phyloP scores from a whole-genome alignment of 1,140 invertebrate species.

The Lerema accius region DNA sequence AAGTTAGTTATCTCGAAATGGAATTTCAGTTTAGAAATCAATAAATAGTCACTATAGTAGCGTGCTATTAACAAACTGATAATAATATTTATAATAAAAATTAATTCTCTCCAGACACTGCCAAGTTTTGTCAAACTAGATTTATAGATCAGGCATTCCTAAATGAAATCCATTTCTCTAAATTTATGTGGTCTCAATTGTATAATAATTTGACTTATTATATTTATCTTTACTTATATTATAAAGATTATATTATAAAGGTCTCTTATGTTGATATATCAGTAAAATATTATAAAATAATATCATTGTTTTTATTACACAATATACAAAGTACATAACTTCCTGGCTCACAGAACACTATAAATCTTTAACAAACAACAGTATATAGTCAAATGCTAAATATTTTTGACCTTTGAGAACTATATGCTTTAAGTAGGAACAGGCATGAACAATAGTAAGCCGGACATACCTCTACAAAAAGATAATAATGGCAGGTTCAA shows the following conservation, averaged over 20 bases:
- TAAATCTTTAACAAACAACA: neutral
- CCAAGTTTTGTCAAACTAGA: constrained; percentile 62
- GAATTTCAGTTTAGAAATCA: constrained; percentile 51
- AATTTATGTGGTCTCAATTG: constrained; percentile 72
- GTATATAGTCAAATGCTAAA: too few relatives aligned
- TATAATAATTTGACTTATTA: constrained; percentile 72
- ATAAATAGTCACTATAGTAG: constrained; percentile 37
- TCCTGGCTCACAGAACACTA: neutral
- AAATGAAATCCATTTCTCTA: constrained; percentile 65
- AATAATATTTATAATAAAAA: constrained; percentile 11
- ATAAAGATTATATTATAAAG: constrained; percentile 70
- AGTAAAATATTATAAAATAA: constrained; percentile 67
- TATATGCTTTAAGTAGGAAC: too few relatives aligned
- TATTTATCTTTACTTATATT: constrained; percentile 74
- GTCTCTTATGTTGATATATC: constrained; percentile 73
- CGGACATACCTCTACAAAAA: too few relatives aligned
- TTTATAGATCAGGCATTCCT: constrained; percentile 63
- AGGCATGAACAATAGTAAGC: too few relatives aligned
- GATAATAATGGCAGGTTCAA: too few relatives aligned
- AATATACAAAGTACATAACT: constrained; percentile 1
- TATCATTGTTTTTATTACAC: constrained; percentile 44
- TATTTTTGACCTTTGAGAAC: too few relatives aligned
- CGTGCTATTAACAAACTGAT: constrained; percentile 6
- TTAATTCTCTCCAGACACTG: constrained; percentile 59
- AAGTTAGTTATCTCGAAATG: constrained; percentile 57